Conservation (phyloP, 2,113 vertebrate genomes). For the Syrmaticus mikado region DNA sequence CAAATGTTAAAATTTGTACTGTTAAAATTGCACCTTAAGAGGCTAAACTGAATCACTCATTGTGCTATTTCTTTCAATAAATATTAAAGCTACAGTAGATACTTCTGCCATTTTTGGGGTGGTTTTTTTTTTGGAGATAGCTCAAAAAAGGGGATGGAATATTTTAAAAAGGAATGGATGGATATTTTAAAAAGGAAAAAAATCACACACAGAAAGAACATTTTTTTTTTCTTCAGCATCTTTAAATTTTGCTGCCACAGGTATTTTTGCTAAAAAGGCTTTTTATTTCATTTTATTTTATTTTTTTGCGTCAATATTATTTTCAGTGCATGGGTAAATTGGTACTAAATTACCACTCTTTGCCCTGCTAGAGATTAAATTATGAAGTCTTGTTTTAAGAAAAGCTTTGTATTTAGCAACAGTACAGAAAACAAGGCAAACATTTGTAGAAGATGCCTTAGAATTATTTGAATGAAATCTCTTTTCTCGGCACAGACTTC, state of each 20-base stretch:
- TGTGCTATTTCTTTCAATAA: slow-evolving; percentile 39
- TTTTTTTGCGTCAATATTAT: background rate
- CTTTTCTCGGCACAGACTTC: background rate
- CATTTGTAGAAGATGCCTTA: background rate
- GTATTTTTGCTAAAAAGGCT: background rate
- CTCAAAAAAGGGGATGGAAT: background rate
- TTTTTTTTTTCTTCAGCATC: background rate
- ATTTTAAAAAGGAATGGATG: no score
- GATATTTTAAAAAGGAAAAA: background rate
- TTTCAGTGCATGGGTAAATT: slow-evolving; percentile 17
- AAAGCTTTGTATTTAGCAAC: background rate
- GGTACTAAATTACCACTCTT: slow-evolving; percentile 7
- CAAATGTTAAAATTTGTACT: background rate
- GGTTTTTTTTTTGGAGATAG: background rate
- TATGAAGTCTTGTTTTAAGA: background rate
- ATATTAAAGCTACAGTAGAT: background rate
- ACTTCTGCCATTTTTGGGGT: background rate
- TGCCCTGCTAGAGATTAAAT: background rate
- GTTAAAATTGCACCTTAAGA: background rate
- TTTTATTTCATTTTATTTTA: background rate
- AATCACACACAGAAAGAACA: background rate
- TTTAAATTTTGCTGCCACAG: slow-evolving; percentile 5
- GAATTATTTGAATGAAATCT: background rate
- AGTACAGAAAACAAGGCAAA: background rate
- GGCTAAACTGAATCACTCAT: slow-evolving; percentile 31